Base-by-base conservation (phyloP, 2,888 invertebrate genomes). In the Morinoia aosen region DNA sequence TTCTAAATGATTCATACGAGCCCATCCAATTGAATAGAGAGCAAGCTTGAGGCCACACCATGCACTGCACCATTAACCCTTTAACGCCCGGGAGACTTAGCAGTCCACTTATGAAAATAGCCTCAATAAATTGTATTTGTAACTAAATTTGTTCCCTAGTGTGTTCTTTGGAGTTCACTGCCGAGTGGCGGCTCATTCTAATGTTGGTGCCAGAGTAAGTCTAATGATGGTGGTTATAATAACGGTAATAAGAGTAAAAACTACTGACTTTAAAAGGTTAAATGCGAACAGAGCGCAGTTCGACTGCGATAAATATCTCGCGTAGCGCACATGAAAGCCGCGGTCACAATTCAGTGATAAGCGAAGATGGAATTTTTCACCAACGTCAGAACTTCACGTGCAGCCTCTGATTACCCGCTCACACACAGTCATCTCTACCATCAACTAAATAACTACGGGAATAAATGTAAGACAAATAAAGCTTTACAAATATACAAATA, bases 401-500 rank as follows among this genome's bases (percentile, higher is more conserved):
- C 25, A 7, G 33, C 33, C 76, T 33, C 25, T 76, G 8, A 33
- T 76, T 48, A 48, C 48, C 8, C 25, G 33, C 76, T 25, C 76
- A 33, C 76, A 76, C 33, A 33, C 76, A 25, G 25, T 33, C 76
- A 25, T 33, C 76, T 33, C 33, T 76, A 76, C 76, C 76, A 33
- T 19, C 76, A 33, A 76, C 25, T 76, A 76, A 16, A 33, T 19
- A 2, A 33, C 76, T 76, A 76, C 76, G 19, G 8, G 48, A 39
- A 40, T 90, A 90, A 90, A 90, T 90, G 90, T 14, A 12, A 14
- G 93, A 93, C 93, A 93, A 33, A 93, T 93, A 93, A 93, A 93
- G 93, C 93, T 93, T 93, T 93, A 93, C 93, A 93, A 93, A 93
- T 93, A 93, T 93, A 93, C 93, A 93, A 93, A 93, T 48, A 93